These are phyloP conservation scores for Metacarcinus magister DNA, from an alignment of 2,888 invertebrate genomes.

Conservation along the genomic window DNA sequence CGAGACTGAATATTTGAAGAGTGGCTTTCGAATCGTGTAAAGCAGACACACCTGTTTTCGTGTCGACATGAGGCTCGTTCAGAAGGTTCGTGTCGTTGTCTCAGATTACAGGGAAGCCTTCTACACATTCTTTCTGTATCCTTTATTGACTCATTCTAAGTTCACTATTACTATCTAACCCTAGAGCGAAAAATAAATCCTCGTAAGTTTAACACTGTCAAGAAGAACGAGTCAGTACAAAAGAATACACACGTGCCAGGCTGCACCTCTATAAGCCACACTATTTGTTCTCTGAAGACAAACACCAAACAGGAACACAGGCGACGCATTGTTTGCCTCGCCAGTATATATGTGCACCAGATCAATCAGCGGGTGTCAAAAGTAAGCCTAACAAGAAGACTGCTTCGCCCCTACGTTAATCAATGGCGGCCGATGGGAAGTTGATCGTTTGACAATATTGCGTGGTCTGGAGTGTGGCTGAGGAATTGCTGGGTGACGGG, in stretches of 20 bases:
- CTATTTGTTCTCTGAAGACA: not conserved
- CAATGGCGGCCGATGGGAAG: constrained; percentile 11
- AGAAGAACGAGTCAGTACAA: not conserved
- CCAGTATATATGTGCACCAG: not conserved
- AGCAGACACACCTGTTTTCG: not conserved
- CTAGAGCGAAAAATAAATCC: not conserved
- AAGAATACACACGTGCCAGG: not conserved
- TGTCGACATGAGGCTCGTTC: not conserved
- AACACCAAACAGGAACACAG: not conserved
- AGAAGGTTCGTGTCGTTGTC: not conserved
- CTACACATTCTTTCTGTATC: not conserved
- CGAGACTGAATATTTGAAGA: not conserved
- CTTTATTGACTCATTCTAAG: not conserved
- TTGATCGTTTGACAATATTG: constrained; percentile 14
- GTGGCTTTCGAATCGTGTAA: not conserved
- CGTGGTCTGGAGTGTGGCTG: not conserved
- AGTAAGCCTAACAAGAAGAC: constrained; percentile 49
- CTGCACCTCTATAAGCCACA: not conserved
- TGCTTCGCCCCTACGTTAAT: constrained; percentile 40
- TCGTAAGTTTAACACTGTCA: not conserved
- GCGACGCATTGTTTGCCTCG: constrained; percentile 46
- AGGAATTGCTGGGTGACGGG: constrained; percentile 17
- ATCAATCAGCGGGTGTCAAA: constrained; percentile 32
- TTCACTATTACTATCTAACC: not conserved
- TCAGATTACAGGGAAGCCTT: not conserved